Evolutionary conservation across 2,888 invertebrate species (phyloP), one percentile per base, ranked within the genome.

Genomic region (Aphrophora alni): DNA sequence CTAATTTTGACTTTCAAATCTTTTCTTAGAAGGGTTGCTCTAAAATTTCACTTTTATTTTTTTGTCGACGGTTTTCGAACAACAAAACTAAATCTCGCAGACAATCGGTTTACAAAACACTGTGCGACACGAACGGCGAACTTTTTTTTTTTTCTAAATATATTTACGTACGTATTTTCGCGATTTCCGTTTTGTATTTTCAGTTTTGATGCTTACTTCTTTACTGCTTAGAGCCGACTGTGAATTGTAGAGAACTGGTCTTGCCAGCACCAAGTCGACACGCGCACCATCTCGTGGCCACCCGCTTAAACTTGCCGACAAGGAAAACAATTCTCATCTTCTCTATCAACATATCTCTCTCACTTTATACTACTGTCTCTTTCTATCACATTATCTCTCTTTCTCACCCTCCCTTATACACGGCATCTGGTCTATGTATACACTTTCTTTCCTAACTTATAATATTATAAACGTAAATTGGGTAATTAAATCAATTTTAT

Each of bases 261-360:
- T 21, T 21, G 59, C 59, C 59, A 21, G 7, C 59, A 21, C 21
- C 73, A 68, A 33, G 70, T 78, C 79, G 82, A 83, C 82, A 24
- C 88, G 88, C 88, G 89, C 90, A 90, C 90, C 89, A 90, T 90
- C 91, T 91, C 89, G 88, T 89, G 90, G 89, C 87, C 44, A 59
- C 78, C 51, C 28, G 12, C 51, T 72, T 51, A 72, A 78, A 73
- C 78, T 21, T 59, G n/a, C 59, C 59, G 59, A 59, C 59, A 59
- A 59, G 59, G 59, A 59, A 59, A 59, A 59, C 59, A 59, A 59
- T 59, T 59, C 59, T 59, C 59, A 59, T 59, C 44, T 44, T 44
- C 59, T 59, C 59, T 59, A 59, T 59, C 59, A 59, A 59, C 59
- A 59, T 59, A 21, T 59, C 59, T 59, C 59, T 59, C 59, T 59